Evolutionary conservation across 1,140 invertebrate genomes (phyloP).

Genomic region (Formica exsecta): DNA sequence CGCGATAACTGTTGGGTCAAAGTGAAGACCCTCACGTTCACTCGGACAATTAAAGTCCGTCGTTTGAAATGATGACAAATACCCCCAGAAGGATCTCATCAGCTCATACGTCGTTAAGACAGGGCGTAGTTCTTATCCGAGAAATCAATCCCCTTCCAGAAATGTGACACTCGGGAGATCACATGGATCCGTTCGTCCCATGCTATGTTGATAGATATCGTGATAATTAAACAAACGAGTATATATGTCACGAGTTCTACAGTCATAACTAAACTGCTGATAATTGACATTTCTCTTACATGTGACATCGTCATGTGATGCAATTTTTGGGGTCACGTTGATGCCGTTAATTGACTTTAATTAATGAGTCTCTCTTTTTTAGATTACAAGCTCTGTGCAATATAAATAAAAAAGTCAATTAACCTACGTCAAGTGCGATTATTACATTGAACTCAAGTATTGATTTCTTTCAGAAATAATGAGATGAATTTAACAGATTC

Average conservation of each 20-base stretch:
- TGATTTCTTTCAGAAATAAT: conserved; percentile 3
- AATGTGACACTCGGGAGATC: neutral
- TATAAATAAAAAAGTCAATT: conserved; percentile 16
- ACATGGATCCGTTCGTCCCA: neutral
- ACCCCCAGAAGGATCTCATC: conserved; percentile 44
- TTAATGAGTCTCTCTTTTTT: conserved; percentile 12
- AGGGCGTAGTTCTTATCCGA: conserved; percentile 25
- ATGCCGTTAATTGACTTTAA: conserved; percentile 24
- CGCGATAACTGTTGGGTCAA: conserved; percentile 47
- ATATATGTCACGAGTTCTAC: conserved; percentile 13
- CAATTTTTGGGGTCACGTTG: conserved; percentile 14
- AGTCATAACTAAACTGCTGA: conserved; percentile 5
- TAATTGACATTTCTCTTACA: conserved; percentile 36
- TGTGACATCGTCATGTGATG: neutral
- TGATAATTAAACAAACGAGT: conserved; percentile 24
- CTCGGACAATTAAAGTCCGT: conserved; percentile 77
- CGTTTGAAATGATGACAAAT: conserved; percentile 64
- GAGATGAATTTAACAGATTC: neutral
- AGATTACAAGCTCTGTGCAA: neutral
- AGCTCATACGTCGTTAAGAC: conserved; percentile 8
- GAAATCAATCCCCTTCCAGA: conserved; percentile 45
- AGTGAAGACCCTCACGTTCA: conserved; percentile 79
- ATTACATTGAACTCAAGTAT: neutral
- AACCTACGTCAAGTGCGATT: neutral
- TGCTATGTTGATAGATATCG: neutral